phyloP scores from a whole-genome alignment of 2,113 vertebrate species.

The Gobius niger region DNA sequence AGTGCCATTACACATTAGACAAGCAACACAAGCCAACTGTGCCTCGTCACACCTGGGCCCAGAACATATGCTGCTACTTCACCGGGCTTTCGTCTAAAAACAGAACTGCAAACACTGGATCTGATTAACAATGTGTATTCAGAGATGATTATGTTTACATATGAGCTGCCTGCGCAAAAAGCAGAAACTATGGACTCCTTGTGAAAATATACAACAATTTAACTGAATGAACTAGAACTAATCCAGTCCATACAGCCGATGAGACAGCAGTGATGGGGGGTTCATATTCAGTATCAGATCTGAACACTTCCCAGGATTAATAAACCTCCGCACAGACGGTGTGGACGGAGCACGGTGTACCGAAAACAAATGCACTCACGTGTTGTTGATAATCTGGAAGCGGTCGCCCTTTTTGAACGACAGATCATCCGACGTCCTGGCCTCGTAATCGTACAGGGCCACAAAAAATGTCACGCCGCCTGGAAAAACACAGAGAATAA shows the following conservation, averaged over 20 bases:
- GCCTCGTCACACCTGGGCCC: constrained; percentile 4
- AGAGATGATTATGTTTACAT: not conserved
- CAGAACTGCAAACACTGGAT: constrained; percentile 1
- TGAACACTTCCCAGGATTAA: constrained; percentile 55
- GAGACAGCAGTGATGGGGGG: not conserved
- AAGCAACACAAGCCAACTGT: not conserved
- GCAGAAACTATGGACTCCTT: not conserved
- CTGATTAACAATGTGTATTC: not conserved
- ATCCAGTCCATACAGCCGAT: too few relatives aligned
- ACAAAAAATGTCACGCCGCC: constrained; percentile 97
- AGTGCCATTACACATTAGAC: not conserved
- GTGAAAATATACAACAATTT: not conserved
- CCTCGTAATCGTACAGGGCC: constrained; percentile 98
- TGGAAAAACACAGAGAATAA: constrained; percentile 41
- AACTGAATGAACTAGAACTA: too few relatives aligned
- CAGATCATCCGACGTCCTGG: constrained; percentile 95
- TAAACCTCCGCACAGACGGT: constrained; percentile 24
- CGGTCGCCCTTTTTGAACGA: constrained; percentile 98
- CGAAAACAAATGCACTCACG: constrained; percentile 81
- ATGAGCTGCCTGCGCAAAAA: not conserved
- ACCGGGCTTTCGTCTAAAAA: not conserved
- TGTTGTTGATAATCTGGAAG: constrained; percentile 99
- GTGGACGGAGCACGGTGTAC: not conserved
- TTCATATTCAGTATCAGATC: constrained; percentile 48
- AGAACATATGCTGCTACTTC: not conserved